These are phyloP conservation scores for Cosmorhoe ocellata DNA, from an alignment of 2,888 invertebrate species.

Conservation along the genomic window DNA sequence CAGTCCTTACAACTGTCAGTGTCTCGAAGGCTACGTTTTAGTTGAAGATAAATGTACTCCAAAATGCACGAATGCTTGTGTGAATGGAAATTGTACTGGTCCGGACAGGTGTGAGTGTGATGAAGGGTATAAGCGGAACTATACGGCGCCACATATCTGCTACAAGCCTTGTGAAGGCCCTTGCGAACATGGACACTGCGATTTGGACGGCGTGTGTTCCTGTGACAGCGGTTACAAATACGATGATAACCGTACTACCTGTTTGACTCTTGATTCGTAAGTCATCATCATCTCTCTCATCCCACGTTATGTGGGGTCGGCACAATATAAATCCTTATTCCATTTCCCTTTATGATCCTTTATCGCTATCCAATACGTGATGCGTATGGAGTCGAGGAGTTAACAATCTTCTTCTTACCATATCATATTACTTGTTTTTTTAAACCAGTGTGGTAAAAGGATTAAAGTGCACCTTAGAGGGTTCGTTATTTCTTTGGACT, in stretches of 20 bases:
- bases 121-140: slow-evolving; percentile 28
- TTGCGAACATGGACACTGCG: slow-evolving; percentile 51
- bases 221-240: slow-evolving; percentile 45
- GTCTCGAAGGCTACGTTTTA: slow-evolving; percentile 18
- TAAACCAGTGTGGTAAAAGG: too few relatives aligned
- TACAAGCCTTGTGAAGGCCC: slow-evolving; percentile 43
- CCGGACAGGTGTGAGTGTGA: slow-evolving; percentile 25
- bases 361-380: too few relatives aligned
- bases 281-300: slow-evolving; percentile 37
- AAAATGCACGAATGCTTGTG: slow-evolving; percentile 8
- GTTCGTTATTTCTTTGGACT: too few relatives aligned
- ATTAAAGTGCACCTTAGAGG: too few relatives aligned
- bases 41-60: slow-evolving; percentile 10
- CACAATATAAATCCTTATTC: too few relatives aligned
- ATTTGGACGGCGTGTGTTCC: slow-evolving; percentile 43
- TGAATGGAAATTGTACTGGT: slow-evolving; percentile 20
- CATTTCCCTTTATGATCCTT: too few relatives aligned
- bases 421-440: too few relatives aligned
- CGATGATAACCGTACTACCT: slow-evolving; percentile 39
- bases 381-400: too few relatives aligned
- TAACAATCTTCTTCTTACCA: too few relatives aligned
- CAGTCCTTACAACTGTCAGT: slow-evolving; percentile 5
- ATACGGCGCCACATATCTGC: slow-evolving; percentile 38
- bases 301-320: too few relatives aligned
- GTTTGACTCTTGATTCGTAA: slow-evolving; percentile 44